These are phyloP conservation scores for Callyntrura guangdongensis DNA, from an alignment of 2,888 invertebrate species.

Conservation along the genomic window DNA sequence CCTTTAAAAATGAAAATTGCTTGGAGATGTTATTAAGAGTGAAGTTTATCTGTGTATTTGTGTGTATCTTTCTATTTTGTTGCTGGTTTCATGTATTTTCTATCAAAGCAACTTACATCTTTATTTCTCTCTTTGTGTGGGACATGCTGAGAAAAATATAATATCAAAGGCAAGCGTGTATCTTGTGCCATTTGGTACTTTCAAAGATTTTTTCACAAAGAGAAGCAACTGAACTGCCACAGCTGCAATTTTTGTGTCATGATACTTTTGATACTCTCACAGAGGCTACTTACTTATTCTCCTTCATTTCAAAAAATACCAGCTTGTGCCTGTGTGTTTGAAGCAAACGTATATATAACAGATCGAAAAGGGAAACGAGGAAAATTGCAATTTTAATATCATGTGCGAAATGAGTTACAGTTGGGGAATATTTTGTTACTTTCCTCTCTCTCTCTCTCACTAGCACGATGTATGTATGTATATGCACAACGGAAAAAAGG, in stretches of 20 bases:
- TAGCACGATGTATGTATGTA: neutral
- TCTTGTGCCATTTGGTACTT: constrained; percentile 43
- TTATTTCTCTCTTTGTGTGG: neutral
- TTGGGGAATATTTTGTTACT: constrained; percentile 57
- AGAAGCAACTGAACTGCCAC: constrained; percentile 47
- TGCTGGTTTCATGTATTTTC: neutral
- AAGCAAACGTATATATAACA: neutral
- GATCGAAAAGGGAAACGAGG: constrained; percentile 50
- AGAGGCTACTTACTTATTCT: constrained; percentile 5
- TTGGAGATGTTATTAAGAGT: neutral
- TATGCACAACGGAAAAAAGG: neutral
- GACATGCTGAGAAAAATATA: constrained; percentile 3
- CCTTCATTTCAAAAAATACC: constrained; percentile 24
- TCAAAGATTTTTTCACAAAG: constrained; percentile 40
- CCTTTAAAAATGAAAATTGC: neutral
- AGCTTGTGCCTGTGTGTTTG: neutral
- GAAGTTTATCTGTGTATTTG: neutral
- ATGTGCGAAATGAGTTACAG: constrained; percentile 64
- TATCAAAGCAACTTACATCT: neutral
- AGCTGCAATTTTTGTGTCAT: constrained; percentile 58
- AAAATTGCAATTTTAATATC: constrained; percentile 74
- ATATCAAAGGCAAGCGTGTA: constrained; percentile 24
- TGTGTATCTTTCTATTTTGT: neutral
- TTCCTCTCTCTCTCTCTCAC: constrained; percentile 19
- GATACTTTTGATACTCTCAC: neutral